phyloP scores from a whole-genome alignment of 2,888 invertebrate genomes.

The Lochmaea crataegi region DNA sequence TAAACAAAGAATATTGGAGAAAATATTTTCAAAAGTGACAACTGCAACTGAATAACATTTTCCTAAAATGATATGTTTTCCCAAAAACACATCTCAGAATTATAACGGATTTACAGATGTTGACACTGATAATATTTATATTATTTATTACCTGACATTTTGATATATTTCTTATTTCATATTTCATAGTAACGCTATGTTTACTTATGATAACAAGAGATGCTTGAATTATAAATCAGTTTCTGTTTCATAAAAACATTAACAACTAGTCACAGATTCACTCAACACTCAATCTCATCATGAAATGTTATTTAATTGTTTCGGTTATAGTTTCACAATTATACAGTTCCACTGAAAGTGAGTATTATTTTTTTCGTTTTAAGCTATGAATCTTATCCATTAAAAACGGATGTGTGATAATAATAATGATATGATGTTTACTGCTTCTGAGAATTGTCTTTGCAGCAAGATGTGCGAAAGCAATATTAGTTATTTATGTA shows the following conservation, averaged over 20 bases:
- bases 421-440: no score
- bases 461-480: no score
- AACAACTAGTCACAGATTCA: background rate
- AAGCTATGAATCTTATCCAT: no score
- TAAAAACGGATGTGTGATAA: no score
- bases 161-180: background rate
- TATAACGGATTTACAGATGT: background rate
- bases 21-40: no score
- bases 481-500: no score
- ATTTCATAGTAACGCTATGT: constrained; percentile 1
- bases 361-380: background rate
- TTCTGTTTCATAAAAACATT: background rate
- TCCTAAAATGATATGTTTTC: no score
- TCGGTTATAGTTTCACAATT: background rate
- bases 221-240: constrained; percentile 20
- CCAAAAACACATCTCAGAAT: no score
- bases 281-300: background rate
- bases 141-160: background rate
- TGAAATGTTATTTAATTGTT: background rate
- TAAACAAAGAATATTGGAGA: no score
- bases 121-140: background rate
- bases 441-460: no score
- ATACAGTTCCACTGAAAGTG: background rate
- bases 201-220: constrained; percentile 21
- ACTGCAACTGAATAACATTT: background rate